These are phyloP conservation scores for Knipowitschia caucasica DNA, from an alignment of 2,797 vertebrate genomes.

Conservation along the genomic window DNA sequence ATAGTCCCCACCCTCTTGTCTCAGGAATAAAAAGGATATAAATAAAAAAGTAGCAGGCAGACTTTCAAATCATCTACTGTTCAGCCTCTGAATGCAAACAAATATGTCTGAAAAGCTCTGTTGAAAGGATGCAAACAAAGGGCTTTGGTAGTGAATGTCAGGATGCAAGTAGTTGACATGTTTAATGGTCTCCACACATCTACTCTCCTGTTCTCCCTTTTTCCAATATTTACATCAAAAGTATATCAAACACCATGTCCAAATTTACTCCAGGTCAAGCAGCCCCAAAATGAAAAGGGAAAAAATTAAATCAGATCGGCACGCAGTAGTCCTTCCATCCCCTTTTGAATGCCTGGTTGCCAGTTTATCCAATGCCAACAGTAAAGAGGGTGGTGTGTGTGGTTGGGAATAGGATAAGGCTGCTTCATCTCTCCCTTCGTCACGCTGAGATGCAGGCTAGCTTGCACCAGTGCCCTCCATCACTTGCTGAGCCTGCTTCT, in stretches of 20 bases:
- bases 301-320: conserved; percentile 45
- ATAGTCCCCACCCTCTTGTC: conserved; percentile 42
- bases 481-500: conserved; percentile 99
- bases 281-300: conserved; percentile 25
- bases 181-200: conserved; percentile 71
- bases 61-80: conserved; percentile 55
- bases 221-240: conserved; percentile 94
- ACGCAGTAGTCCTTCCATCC: conserved; percentile 68
- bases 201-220: conserved; percentile 80
- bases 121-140: conserved; percentile 65
- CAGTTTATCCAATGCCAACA: conserved; percentile 76
- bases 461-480: conserved; percentile 99
- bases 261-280: conserved; percentile 47
- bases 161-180: conserved; percentile 66
- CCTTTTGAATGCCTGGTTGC: conserved; percentile 62
- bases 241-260: conserved; percentile 95
- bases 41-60: conserved; percentile 59
- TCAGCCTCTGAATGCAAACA: conserved; percentile 70
- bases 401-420: conserved; percentile 54
- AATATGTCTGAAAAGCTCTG: conserved; percentile 57
- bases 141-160: conserved; percentile 71
- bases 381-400: conserved; percentile 61
- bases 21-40: conserved; percentile 55
- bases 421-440: conserved; percentile 62
- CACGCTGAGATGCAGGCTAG: conserved; percentile 72